phyloP scores from a whole-genome alignment of 2,113 vertebrate species.

The Passer montanus region DNA sequence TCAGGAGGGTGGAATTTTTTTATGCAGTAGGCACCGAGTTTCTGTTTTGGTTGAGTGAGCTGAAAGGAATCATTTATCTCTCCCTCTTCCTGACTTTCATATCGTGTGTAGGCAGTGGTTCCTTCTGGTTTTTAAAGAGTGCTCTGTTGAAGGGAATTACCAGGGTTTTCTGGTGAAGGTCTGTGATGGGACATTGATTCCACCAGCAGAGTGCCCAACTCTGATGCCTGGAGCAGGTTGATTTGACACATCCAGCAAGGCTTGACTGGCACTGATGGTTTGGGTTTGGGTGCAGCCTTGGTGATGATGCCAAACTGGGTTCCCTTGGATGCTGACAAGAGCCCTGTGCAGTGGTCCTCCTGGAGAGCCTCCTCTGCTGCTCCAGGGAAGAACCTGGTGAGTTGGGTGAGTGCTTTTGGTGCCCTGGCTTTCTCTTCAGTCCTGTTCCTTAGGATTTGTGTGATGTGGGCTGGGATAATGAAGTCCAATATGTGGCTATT shows the following conservation, averaged over 20 bases:
- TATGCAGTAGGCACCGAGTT: background rate
- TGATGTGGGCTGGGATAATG: fast-evolving
- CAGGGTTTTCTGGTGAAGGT: too few species aligned
- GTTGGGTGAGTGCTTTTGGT: background rate
- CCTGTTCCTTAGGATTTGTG: background rate
- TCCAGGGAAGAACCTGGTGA: fast-evolving
- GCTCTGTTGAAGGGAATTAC: background rate
- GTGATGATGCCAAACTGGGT: too few species aligned
- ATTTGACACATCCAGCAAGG: fast-evolving
- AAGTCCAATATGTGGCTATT: background rate
- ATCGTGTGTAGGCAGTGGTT: fast-evolving
- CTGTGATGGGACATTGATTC: background rate
- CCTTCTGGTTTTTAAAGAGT: background rate
- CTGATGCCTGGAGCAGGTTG: background rate
- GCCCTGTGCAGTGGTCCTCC: background rate
- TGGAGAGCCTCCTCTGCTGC: background rate
- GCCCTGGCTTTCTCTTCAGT: background rate
- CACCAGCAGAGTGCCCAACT: too few species aligned
- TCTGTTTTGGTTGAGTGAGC: fast-evolving
- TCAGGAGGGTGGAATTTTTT: background rate
- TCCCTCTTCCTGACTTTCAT: background rate
- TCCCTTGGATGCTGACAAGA: background rate
- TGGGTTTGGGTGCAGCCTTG: background rate
- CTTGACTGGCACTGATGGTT: background rate
- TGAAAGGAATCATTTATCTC: background rate